Evolutionary conservation across 2,797 vertebrate species (phyloP).

Genomic region (Okamejei kenojei): DNA sequence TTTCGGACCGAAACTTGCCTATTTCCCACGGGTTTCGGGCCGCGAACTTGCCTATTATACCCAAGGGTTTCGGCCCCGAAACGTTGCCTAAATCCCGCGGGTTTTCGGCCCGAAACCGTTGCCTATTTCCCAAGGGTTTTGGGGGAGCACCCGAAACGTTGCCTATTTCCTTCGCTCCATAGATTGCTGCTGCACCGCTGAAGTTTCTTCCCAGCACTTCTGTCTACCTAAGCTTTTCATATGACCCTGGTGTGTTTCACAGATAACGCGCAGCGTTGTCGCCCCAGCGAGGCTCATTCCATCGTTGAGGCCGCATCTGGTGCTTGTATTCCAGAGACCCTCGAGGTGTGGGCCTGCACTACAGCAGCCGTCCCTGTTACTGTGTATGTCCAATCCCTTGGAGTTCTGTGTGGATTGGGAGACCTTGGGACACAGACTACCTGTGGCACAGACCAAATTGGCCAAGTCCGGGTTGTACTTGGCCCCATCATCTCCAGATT

Average conservation of each 20-base stretch:
- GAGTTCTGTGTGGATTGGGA: not conserved
- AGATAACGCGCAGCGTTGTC: too few species aligned
- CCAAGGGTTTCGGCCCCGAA: too few species aligned
- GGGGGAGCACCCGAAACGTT: too few species aligned
- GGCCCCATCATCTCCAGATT: not conserved
- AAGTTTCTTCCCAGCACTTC: too few species aligned
- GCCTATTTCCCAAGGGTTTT: too few species aligned
- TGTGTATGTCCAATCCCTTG: not conserved
- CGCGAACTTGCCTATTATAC: too few species aligned
- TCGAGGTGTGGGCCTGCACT: not conserved
- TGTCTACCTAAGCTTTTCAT: not conserved
- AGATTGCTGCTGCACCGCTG: too few species aligned
- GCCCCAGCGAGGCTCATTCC: not conserved
- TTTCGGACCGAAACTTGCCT: too few species aligned
- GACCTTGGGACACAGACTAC: not conserved
- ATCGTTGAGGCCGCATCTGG: not conserved
- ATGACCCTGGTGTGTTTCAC: not conserved
- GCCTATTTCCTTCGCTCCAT: too few species aligned
- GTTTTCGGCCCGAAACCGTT: too few species aligned
- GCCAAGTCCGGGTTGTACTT: not conserved
- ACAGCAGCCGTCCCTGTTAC: not conserved
- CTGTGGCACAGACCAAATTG: not conserved
- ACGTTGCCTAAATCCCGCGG: too few species aligned
- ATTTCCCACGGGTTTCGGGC: too few species aligned
- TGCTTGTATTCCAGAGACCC: not conserved